Conservation (phyloP, 2,113 vertebrate species). For the Benitochromis conjunctus region DNA sequence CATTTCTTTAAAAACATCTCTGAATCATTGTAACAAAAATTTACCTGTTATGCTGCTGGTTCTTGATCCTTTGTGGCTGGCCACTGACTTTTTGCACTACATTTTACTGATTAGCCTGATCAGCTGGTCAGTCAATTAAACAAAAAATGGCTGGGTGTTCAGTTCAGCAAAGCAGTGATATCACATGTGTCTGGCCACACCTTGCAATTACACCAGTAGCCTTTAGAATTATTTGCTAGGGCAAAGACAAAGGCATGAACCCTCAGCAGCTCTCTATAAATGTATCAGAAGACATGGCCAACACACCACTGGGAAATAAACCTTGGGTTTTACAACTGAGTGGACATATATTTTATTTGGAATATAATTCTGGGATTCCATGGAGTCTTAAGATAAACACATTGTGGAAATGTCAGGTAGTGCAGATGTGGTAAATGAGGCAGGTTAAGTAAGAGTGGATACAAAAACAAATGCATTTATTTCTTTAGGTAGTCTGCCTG, state of each 20-base stretch:
- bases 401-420: background rate
- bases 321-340: background rate
- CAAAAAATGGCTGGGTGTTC: background rate
- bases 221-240: background rate
- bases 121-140: background rate
- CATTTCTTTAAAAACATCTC: background rate
- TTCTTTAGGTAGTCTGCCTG: background rate
- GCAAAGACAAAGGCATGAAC: background rate
- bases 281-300: background rate
- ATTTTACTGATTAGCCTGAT: background rate
- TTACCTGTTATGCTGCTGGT: background rate
- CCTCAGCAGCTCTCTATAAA: background rate
- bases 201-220: background rate
- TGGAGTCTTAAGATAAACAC: background rate
- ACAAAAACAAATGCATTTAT: background rate
- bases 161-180: background rate
- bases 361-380: background rate
- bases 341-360: background rate
- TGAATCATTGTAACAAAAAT: background rate
- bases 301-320: background rate
- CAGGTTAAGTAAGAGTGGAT: background rate
- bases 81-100: background rate
- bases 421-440: background rate
- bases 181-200: background rate
- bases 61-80: background rate